A percentile compares a stretch with the other conserved stretches of the same genome.
Evolutionary conservation across 2,113 vertebrate genomes (phyloP).

Genomic region (Lasiurus borealis): DNA sequence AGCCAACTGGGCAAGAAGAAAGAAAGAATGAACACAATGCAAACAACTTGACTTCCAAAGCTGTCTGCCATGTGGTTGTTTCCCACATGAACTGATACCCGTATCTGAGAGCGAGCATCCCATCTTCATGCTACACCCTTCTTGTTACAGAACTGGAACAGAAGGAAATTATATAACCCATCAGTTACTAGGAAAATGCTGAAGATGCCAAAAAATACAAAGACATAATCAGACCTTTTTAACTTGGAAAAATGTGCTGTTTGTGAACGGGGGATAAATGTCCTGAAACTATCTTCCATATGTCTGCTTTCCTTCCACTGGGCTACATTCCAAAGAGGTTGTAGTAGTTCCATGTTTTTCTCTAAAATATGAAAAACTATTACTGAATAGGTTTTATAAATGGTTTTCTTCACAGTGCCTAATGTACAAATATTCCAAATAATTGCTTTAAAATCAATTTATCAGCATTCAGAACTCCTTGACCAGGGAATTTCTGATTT

Average conservation of each 20-base stretch:
- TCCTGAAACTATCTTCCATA: constrained; percentile 38
- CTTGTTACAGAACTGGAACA: not conserved
- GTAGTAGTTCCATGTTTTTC: constrained; percentile 27
- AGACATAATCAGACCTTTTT: not conserved
- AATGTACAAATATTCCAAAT: not conserved
- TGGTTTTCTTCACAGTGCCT: not conserved
- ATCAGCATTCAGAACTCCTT: constrained; percentile 28
- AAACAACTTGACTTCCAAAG: not conserved
- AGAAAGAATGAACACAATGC: not conserved
- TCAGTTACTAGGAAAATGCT: not conserved
- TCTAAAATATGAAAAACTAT: constrained; percentile 51
- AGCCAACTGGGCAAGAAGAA: not conserved
- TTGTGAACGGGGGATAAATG: constrained; percentile 8
- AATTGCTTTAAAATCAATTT: constrained; percentile 63
- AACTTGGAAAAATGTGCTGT: constrained; percentile 38
- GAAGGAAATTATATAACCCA: not conserved
- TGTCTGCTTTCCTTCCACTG: constrained; percentile 30
- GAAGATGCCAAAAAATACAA: not conserved
- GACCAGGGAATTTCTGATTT: not conserved
- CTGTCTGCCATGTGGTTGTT: not conserved
- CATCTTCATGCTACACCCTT: not conserved
- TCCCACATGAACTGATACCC: not conserved
- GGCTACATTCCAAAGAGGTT: constrained; percentile 37
- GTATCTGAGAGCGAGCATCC: not conserved
- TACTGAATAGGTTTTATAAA: constrained; percentile 11